Evolutionary conservation across 2,113 vertebrate genomes (phyloP).

Genomic region (Notarius lentiginosus): DNA sequence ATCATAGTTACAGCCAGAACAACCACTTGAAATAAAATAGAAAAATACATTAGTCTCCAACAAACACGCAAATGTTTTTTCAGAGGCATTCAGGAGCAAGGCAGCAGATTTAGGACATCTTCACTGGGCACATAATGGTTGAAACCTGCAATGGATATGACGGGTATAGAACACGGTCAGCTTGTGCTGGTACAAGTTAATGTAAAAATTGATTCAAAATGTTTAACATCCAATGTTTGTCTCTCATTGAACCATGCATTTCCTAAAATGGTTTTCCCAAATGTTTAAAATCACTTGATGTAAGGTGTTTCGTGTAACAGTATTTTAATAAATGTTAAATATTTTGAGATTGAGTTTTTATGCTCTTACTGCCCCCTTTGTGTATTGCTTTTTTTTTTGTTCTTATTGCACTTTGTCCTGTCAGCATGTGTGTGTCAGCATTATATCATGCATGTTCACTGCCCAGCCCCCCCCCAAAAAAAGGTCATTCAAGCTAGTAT

Average conservation of each 20-base stretch:
- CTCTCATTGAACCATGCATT: not conserved
- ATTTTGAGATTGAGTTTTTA: not conserved
- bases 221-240: not conserved
- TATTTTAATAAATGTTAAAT: not conserved
- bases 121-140: conserved; percentile 52
- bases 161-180: not conserved
- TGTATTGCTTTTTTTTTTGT: not conserved
- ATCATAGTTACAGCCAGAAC: not conserved
- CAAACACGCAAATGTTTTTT: not conserved
- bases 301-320: not conserved
- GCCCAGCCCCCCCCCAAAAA: too few species aligned
- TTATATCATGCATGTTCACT: not conserved
- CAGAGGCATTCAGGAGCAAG: not conserved
- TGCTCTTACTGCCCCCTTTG: not conserved
- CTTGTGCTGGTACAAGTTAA: not conserved
- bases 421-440: not conserved
- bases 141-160: conserved; percentile 46
- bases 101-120: not conserved
- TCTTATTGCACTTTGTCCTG: not conserved
- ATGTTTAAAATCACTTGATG: not conserved
- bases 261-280: not conserved
- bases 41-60: not conserved
- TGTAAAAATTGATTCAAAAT: not conserved
- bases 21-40: not conserved
- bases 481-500: too few species aligned